Conservation (phyloP, 2,888 invertebrate genomes). For the Petrolisthes cinctipes region DNA sequence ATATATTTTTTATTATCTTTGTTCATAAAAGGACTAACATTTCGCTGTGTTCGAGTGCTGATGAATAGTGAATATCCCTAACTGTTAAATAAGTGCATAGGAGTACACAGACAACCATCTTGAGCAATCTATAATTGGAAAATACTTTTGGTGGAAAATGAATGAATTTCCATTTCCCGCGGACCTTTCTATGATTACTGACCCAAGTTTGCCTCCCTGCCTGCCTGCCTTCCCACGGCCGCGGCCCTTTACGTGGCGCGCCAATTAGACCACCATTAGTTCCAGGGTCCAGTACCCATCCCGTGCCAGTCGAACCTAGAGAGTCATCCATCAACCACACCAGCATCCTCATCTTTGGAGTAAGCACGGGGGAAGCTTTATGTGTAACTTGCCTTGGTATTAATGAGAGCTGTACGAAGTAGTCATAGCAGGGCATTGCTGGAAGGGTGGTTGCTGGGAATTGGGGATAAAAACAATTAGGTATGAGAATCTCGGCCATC, state of each 20-base stretch:
- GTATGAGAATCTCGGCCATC: too few species aligned
- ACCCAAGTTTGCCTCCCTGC: neutral
- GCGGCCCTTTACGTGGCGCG: neutral
- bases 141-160: too few species aligned
- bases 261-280: conserved; percentile 30
- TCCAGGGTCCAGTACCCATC: conserved; percentile 14
- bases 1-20: too few species aligned
- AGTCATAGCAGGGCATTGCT: too few species aligned
- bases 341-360: neutral
- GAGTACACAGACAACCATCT: too few species aligned
- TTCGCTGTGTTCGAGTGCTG: too few species aligned
- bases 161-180: neutral
- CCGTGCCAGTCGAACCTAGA: neutral
- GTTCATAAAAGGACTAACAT: too few species aligned
- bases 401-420: neutral
- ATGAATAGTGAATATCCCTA: too few species aligned
- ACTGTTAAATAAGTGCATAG: too few species aligned
- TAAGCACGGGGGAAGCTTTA: neutral
- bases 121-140: too few species aligned
- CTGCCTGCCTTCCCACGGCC: conserved; percentile 1
- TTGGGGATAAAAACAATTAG: too few species aligned
- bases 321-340: conserved; percentile 1
- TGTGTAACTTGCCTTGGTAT: neutral
- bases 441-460: too few species aligned
- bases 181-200: neutral